Evolutionary conservation across 2,888 invertebrate species (phyloP), one percentile per base, ranked within the genome.

Genomic region (Stenodera caucasica): DNA sequence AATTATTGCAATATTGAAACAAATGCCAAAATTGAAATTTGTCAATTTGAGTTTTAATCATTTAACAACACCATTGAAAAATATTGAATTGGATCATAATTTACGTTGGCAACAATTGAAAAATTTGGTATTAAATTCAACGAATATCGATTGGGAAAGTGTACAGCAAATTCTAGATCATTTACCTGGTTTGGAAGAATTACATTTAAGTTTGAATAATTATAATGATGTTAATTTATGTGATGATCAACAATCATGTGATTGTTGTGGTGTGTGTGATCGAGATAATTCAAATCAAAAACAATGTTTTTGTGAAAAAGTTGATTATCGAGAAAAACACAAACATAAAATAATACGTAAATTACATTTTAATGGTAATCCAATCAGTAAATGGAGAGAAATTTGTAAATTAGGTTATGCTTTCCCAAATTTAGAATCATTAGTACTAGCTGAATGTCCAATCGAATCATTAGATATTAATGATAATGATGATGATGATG

Each of bases 31-130:
- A 69, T 88, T 97, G 65, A 90, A 92, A 75, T 96, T 96, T 80
- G 88, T 96, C 53, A 97, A 97, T 79, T 81, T 97, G 70, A 96
- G 96, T 79, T 94, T 94, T 81, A 97, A 97, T 80, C 87, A 88
- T 65, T 82, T 94, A 37, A 87, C 89, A 33, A 88, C 89, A 56
- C 89, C 90, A 55, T 82, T 92, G 23, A 85, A 85, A 66, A 79
- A 80, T 54, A 70, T 74, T 8, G 74, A 75, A 61, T 63, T 77
- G n/a, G 75, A 75, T 58, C 69, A 72, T 57, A 73, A 74, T 60
- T 68, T 76, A 18, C 74, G 77, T 66, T 85, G 85, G 85, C 84
- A 85, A 74, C 85, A 86, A 72, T 83, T 91, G 32, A 88, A 87
- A 67, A 90, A 90, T 77, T 85, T 96, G 61, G 92, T 96, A 52